These are phyloP conservation scores for Leptinotarsa haldemani DNA, from an alignment of 2,888 invertebrate species.

Conservation along the genomic window DNA sequence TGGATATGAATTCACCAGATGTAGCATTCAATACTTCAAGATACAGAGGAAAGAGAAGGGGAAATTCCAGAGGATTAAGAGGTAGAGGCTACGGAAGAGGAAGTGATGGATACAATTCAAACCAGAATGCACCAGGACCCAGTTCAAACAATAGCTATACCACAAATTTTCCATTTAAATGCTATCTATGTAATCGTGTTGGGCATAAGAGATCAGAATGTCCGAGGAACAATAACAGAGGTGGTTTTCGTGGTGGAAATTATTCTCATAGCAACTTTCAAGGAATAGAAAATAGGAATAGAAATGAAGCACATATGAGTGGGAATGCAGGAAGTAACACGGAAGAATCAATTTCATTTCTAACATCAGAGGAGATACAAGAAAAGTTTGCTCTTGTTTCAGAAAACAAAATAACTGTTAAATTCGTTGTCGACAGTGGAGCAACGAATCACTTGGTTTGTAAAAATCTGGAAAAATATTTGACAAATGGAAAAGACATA, in stretches of 20 bases:
- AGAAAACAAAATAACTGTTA: slow-evolving; percentile 27
- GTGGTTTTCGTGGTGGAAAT: background rate
- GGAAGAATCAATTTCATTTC: slow-evolving; percentile 20
- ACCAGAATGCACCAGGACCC: slow-evolving; percentile 4
- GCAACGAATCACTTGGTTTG: slow-evolving; percentile 48
- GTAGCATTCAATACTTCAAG: slow-evolving; percentile 20
- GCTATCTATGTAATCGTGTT: slow-evolving; percentile 36
- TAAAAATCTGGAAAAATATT: slow-evolving; percentile 34
- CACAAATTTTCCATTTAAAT: slow-evolving; percentile 35
- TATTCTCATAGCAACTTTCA: slow-evolving; percentile 6
- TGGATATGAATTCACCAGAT: background rate
- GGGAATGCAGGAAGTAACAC: slow-evolving; percentile 8
- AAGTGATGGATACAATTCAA: slow-evolving; percentile 8
- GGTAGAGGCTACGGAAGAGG: background rate
- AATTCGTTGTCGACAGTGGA: slow-evolving; percentile 48
- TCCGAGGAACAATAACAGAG: slow-evolving; percentile 19
- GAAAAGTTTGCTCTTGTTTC: slow-evolving; percentile 36
- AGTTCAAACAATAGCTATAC: slow-evolving; percentile 17
- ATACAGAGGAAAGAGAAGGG: slow-evolving; percentile 9
- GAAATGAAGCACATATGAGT: no score
- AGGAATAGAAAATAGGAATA: slow-evolving; percentile 2
- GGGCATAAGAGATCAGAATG: slow-evolving; percentile 40
- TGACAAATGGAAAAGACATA: slow-evolving; percentile 1
- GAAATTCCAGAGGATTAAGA: slow-evolving; percentile 14
- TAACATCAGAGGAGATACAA: slow-evolving; percentile 14